Conservation (phyloP, 2,797 vertebrate species). For the Melanogrammus aeglefinus region DNA sequence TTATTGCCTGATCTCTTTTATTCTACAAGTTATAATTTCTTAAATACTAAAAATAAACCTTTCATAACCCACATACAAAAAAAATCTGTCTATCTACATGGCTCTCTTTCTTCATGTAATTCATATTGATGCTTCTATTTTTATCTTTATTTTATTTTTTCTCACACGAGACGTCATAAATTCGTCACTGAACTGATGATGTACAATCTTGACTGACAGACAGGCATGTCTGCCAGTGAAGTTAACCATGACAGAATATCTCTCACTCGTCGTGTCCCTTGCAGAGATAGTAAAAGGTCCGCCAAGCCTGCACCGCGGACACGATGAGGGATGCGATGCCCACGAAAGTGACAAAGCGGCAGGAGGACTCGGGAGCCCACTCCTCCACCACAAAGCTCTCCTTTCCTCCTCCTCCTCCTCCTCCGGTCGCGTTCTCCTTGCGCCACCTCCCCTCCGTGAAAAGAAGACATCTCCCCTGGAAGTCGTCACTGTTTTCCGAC, state of each 20-base stretch:
- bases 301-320: slow-evolving; percentile 77
- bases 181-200: neutral
- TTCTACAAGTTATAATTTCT: no score
- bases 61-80: no score
- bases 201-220: neutral
- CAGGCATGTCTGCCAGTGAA: neutral
- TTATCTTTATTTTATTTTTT: neutral
- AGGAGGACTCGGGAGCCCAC: slow-evolving; percentile 78
- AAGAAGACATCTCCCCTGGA: slow-evolving; percentile 78
- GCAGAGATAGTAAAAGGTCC: slow-evolving; percentile 78
- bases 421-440: slow-evolving; percentile 65
- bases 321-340: slow-evolving; percentile 74
- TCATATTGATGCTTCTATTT: neutral
- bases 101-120: neutral
- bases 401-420: slow-evolving; percentile 58
- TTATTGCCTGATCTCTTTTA: no score
- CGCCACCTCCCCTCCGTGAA: slow-evolving; percentile 82
- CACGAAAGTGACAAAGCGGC: slow-evolving; percentile 76
- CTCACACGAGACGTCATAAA: neutral
- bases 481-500: slow-evolving; percentile 77
- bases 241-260: neutral
- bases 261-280: slow-evolving; percentile 58
- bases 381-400: slow-evolving; percentile 64
- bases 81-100: no score
- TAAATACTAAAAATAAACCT: no score